Base-by-base conservation (phyloP, 2,797 vertebrate species). In the Hippopotamyrus pictus region DNA sequence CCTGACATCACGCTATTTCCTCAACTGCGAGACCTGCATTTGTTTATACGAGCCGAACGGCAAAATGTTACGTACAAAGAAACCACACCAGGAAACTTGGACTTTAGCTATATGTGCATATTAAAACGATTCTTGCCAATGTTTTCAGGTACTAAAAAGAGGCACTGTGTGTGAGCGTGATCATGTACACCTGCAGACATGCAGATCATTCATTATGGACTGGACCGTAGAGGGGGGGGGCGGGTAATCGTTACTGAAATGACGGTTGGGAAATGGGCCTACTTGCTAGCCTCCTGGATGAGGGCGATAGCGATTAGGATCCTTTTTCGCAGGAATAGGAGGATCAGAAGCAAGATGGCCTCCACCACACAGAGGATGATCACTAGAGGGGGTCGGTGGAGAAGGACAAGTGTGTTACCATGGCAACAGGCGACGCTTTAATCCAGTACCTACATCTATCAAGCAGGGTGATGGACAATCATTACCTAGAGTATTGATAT, bases 251-350 rank as follows among this genome's bases (percentile, higher is more conserved):
- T 37, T 7, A 46, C 17, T 37, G 22, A 17, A 7, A 9, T 7
- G 17, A n/a, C 1, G 11, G 73, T 37, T 1, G 73, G 5, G 37
- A 37, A 8, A 19, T 37, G 14, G 73, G 73, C 89, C 5, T 89
- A 98, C 97, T 93, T 97, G 97, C 97, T 98, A 92, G 97, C 95
- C 93, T 98, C 97, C 91, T 95, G 93, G 90, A 98, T 97, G 87
- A 98, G 96, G 0, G 97, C 96, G 2, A 98, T 96, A 91, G 97
- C 97, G 0, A 98, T 97, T 88, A 95, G 94, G 88, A 98, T 97
- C 87, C 97, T 94, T 41, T 93, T 97, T 62, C 97, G 92, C 89
- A 98, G 95, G 94, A 98, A 98, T 90, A 98, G 93, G 88, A 98
- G 50, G 51, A 95, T 92, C 48, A 98, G 92, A 19, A 98, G 92